Conservation (phyloP, 2,113 vertebrate genomes). For the Pluvianellus socialis region DNA sequence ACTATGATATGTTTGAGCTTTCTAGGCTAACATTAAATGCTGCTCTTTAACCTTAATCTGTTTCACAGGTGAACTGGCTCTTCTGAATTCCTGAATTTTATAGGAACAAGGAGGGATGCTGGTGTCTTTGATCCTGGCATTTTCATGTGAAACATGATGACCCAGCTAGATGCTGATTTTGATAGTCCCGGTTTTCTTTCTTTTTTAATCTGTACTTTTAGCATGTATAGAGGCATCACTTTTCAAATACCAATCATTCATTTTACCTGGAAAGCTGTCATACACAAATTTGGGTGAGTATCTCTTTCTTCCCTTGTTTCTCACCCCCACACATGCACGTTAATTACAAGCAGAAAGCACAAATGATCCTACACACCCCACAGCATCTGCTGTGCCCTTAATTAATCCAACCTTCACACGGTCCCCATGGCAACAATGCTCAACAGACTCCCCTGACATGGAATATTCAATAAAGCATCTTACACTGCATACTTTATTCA, state of each 20-base stretch:
- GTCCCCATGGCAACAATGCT: constrained; percentile 71
- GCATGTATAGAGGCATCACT: background rate
- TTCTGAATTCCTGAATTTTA: background rate
- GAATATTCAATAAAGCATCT: constrained; percentile 47
- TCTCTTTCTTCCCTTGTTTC: background rate
- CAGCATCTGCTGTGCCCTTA: constrained; percentile 72
- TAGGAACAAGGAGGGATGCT: background rate
- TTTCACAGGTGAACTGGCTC: background rate
- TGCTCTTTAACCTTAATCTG: background rate
- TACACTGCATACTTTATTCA: constrained; percentile 54
- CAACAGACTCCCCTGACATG: constrained; percentile 46
- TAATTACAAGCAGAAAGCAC: constrained; percentile 69
- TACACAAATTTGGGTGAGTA: background rate
- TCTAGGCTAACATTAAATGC: background rate
- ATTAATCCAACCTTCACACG: constrained; percentile 65
- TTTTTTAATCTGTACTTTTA: background rate
- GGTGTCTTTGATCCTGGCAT: background rate
- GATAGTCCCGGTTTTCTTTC: background rate
- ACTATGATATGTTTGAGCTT: background rate
- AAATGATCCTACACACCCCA: constrained; percentile 54
- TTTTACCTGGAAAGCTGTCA: constrained; percentile 16
- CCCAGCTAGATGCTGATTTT: background rate
- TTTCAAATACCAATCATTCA: background rate
- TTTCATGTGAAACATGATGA: background rate
- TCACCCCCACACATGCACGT: background rate